Evolutionary conservation across 2,113 vertebrate genomes (phyloP).

Genomic region (Oryzias curvinotus): DNA sequence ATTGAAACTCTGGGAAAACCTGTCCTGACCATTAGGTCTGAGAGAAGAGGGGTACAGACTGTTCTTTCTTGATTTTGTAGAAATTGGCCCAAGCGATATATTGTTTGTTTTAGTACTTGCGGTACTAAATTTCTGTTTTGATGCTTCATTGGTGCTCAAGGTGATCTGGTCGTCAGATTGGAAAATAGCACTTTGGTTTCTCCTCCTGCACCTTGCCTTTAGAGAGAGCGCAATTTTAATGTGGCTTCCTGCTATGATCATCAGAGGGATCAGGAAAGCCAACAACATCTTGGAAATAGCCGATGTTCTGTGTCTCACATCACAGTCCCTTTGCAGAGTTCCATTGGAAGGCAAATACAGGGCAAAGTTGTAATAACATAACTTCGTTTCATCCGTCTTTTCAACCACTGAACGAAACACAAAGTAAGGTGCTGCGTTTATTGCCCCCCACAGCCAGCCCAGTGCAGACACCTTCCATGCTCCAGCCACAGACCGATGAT

Average conservation of each 20-base stretch:
- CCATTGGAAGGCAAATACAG: slow-evolving; percentile 43
- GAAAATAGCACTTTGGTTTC: slow-evolving; percentile 39
- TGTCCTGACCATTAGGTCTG: slow-evolving; percentile 5
- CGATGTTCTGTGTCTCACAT: slow-evolving; percentile 66
- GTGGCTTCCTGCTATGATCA: slow-evolving; percentile 84
- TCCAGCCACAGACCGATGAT: slow-evolving; percentile 77
- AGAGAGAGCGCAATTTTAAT: slow-evolving; percentile 75
- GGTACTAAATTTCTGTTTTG: slow-evolving; percentile 1
- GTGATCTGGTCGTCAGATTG: neutral
- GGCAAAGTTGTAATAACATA: slow-evolving; percentile 81
- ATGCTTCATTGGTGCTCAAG: neutral
- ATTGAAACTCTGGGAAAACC: slow-evolving; percentile 80
- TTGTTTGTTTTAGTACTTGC: neutral
- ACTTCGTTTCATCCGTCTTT: slow-evolving; percentile 38
- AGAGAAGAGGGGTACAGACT: neutral
- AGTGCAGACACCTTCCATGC: slow-evolving; percentile 76
- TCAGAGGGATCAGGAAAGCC: slow-evolving; percentile 83
- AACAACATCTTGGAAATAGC: slow-evolving; percentile 78
- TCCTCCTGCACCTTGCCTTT: slow-evolving; percentile 73
- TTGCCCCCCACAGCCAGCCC: slow-evolving; percentile 81
- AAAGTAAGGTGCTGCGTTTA: slow-evolving; percentile 80
- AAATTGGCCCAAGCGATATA: slow-evolving; percentile 7
- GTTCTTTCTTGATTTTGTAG: neutral
- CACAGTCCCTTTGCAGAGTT: slow-evolving; percentile 44
- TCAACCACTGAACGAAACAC: slow-evolving; percentile 81